These are phyloP conservation scores for Borostomias antarcticus DNA, from an alignment of 2,797 vertebrate species.

Conservation along the genomic window DNA sequence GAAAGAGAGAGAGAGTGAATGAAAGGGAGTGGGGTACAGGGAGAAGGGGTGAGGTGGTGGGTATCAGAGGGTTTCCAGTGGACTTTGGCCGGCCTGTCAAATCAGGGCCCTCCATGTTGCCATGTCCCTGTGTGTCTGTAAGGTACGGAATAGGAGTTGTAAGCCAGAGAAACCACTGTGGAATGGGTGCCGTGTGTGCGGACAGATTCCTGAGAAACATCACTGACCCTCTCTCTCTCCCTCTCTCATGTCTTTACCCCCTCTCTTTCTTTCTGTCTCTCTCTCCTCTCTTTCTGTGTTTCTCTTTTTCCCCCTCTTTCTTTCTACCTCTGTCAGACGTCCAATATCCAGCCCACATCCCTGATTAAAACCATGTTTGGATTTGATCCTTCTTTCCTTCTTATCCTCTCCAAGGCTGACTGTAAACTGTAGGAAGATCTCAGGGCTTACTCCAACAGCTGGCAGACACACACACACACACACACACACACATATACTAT, in stretches of 20 bases:
- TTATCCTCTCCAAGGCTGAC: not conserved
- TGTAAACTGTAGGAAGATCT: not conserved
- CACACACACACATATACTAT: not conserved
- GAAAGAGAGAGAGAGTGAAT: slow-evolving; percentile 25
- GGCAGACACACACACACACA: too few relatives aligned
- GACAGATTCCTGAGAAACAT: slow-evolving; percentile 66
- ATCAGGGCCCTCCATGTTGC: slow-evolving; percentile 56
- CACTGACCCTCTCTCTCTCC: slow-evolving; percentile 52
- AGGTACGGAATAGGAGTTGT: slow-evolving; percentile 50
- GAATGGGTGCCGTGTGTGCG: slow-evolving; percentile 72
- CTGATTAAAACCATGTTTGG: slow-evolving; percentile 73
- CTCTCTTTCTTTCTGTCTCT: slow-evolving; percentile 30
- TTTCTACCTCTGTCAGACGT: slow-evolving; percentile 51
- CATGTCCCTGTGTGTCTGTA: slow-evolving; percentile 13
- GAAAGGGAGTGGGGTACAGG: slow-evolving; percentile 1
- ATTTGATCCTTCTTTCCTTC: slow-evolving; percentile 28
- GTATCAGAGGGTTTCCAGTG: not conserved
- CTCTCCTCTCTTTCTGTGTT: slow-evolving; percentile 49
- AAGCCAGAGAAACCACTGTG: slow-evolving; percentile 67
- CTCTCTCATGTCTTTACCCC: slow-evolving; percentile 18
- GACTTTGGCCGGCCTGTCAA: too few relatives aligned
- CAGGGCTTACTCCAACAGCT: slow-evolving; percentile 10
- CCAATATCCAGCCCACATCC: slow-evolving; percentile 55
- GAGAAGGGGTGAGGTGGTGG: slow-evolving; percentile 16
- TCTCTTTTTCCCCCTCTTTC: slow-evolving; percentile 46